Conservation (phyloP, 2,113 vertebrate species). For the Eulacestoma nigropectus region DNA sequence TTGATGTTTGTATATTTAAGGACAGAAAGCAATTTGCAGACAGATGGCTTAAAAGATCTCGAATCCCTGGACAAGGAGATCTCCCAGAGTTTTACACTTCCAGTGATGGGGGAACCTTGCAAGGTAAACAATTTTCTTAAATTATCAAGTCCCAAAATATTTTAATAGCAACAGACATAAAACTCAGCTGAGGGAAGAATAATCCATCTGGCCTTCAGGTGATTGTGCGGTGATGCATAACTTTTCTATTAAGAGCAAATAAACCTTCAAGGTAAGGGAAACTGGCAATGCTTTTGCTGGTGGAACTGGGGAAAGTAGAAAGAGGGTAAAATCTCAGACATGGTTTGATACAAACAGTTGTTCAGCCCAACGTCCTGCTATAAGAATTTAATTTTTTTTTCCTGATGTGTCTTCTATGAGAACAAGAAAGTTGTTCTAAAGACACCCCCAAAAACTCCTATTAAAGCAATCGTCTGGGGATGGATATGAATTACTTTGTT, state of each 20-base stretch:
- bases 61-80: background rate
- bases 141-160: background rate
- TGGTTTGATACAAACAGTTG: background rate
- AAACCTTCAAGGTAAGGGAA: background rate
- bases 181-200: background rate
- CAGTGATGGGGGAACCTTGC: background rate
- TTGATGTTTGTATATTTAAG: background rate
- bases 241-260: background rate
- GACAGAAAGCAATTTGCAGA: background rate
- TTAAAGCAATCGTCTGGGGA: background rate
- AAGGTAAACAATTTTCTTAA: background rate
- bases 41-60: rapidly evolving
- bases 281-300: background rate
- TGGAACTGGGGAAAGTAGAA: background rate
- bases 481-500: background rate
- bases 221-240: no score
- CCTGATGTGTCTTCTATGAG: background rate
- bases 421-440: background rate
- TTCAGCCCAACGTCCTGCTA: background rate
- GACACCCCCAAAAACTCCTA: rapidly evolving
- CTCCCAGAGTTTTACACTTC: background rate
- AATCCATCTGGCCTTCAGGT: background rate
- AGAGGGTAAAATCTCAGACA: background rate
- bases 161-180: background rate
- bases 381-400: rapidly evolving